Percentiles rank a stretch among this genome's conserved stretches.
Evolutionary conservation across 2,888 invertebrate genomes (phyloP).

Genomic region (Ochropleura plecta): DNA sequence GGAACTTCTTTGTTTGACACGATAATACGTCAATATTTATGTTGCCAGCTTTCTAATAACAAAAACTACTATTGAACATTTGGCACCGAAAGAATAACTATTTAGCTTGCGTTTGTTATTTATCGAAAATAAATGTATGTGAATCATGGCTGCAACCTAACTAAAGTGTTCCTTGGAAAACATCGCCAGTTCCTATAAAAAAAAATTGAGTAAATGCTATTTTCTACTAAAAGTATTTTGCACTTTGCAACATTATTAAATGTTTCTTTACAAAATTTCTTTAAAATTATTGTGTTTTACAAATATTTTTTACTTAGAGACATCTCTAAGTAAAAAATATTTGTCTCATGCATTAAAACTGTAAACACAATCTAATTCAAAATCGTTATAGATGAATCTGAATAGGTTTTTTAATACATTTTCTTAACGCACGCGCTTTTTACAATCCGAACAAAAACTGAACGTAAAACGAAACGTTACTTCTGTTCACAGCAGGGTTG

Average conservation of each 20-base stretch:
- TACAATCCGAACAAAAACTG: neutral
- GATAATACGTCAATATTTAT: conserved; percentile 57
- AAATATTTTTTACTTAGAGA: no score
- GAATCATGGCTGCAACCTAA: neutral
- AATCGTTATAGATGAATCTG: no score
- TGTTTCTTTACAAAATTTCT: neutral
- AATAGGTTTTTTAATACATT: neutral
- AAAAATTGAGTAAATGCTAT: neutral
- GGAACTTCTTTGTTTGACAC: conserved; percentile 26
- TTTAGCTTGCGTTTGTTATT: neutral
- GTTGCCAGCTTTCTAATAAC: conserved; percentile 11
- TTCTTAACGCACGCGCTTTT: neutral
- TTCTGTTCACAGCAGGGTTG: no score
- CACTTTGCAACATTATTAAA: conserved; percentile 14
- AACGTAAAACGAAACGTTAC: neutral
- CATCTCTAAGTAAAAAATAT: neutral
- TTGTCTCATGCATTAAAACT: neutral
- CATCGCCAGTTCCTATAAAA: no score
- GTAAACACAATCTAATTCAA: no score
- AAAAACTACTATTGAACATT: conserved; percentile 9
- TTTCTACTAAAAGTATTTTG: conserved; percentile 14
- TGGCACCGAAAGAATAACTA: neutral
- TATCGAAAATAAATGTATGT: no score
- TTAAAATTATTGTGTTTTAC: no score
- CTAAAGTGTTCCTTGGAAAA: neutral